phyloP scores from a whole-genome alignment of 2,797 vertebrate species.

The Zenarchopterus dispar region DNA sequence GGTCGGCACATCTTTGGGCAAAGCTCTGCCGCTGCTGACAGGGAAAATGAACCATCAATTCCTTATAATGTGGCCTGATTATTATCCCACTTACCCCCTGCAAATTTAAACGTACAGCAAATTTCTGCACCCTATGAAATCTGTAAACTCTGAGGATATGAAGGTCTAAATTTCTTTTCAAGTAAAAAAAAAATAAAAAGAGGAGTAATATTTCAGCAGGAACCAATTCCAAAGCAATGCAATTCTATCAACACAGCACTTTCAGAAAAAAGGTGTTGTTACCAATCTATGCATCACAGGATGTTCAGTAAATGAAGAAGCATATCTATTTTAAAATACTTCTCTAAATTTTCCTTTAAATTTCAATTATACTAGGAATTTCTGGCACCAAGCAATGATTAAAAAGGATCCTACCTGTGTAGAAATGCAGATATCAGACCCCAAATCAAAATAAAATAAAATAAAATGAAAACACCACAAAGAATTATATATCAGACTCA shows the following conservation, averaged over 20 bases:
- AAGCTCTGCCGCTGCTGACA: conserved; percentile 83
- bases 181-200: conserved; percentile 21
- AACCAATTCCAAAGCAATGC: conserved; percentile 60
- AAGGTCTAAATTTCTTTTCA: conserved; percentile 32
- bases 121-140: conserved; percentile 76
- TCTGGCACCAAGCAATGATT: conserved; percentile 50
- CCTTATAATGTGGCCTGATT: conserved; percentile 86
- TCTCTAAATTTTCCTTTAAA: not conserved
- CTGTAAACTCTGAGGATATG: conserved; percentile 63
- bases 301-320: conserved; percentile 20
- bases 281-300: conserved; percentile 19
- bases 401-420: conserved; percentile 82
- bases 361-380: conserved; percentile 17
- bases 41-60: conserved; percentile 87
- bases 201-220: conserved; percentile 47
- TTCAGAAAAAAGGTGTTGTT: conserved; percentile 25
- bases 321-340: not conserved
- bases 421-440: conserved; percentile 76
- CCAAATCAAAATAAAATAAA: conserved; percentile 37
- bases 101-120: conserved; percentile 78
- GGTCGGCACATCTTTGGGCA: conserved; percentile 85
- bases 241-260: conserved; percentile 54
- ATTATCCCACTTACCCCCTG: conserved; percentile 84
- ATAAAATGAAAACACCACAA: not conserved
- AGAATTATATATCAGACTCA: conserved; percentile 47